phyloP scores from a whole-genome alignment of 2,113 vertebrate species.

The Forbesichthys agassizii region DNA sequence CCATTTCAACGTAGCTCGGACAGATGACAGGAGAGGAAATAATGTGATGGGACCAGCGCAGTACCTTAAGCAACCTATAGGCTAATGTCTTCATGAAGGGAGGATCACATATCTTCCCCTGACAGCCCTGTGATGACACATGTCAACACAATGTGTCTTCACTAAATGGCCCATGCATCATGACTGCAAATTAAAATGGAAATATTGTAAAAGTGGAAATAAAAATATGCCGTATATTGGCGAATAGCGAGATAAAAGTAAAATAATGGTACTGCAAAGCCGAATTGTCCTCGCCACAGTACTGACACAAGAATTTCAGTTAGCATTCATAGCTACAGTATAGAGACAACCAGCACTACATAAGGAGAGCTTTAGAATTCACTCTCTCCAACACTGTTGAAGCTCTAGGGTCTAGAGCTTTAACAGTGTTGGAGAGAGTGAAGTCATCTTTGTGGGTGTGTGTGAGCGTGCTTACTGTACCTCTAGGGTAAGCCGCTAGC shows the following conservation, averaged over 20 bases:
- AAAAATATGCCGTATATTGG: neutral
- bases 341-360: neutral
- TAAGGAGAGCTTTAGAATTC: neutral
- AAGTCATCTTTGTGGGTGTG: neutral
- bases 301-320: neutral
- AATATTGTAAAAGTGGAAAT: neutral
- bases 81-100: conserved; percentile 9
- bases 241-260: neutral
- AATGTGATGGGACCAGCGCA: conserved; percentile 15
- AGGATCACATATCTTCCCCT: neutral
- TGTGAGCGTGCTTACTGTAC: neutral
- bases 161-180: conserved; percentile 1
- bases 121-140: neutral
- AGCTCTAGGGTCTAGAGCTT: too few species aligned
- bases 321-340: neutral
- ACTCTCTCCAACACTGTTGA: neutral
- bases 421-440: neutral
- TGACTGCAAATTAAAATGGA: neutral
- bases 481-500: neutral
- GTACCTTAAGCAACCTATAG: neutral
- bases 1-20: neutral
- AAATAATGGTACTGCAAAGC: too few species aligned
- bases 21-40: conserved; percentile 24
- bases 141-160: conserved; percentile 4
- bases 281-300: too few species aligned